phyloP scores from a whole-genome alignment of 2,888 invertebrate genomes.

The Serrognathus titanus region DNA sequence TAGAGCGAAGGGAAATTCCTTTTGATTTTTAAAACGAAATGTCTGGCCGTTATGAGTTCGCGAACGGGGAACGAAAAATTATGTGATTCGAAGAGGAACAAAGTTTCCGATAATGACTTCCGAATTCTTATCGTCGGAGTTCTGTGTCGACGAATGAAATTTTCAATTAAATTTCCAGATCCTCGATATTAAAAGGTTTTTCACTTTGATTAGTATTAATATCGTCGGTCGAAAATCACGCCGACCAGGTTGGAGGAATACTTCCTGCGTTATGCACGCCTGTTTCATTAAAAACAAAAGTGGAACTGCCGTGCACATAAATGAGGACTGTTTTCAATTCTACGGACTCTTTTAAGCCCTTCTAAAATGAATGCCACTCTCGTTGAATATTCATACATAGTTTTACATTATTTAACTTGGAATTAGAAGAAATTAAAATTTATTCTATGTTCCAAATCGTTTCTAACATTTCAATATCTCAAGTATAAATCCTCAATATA shows the following conservation, averaged over 20 bases:
- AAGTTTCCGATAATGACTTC: conserved; percentile 12
- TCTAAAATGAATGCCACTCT: conserved; percentile 18
- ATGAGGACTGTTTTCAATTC: conserved; percentile 19
- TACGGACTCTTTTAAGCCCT: conserved; percentile 7
- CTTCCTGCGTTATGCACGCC: too few relatives aligned
- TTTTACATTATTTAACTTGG: conserved; percentile 23
- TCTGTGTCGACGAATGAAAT: conserved; percentile 2
- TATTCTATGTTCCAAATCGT: too few relatives aligned
- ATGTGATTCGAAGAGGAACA: conserved; percentile 7
- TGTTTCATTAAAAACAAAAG: conserved; percentile 5
- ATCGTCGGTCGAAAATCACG: conserved; percentile 6
- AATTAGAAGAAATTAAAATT: conserved; percentile 6
- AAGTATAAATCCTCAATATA: too few relatives aligned
- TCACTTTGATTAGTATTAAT: conserved; percentile 20
- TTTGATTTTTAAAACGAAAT: background rate
- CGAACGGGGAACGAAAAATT: conserved; percentile 3
- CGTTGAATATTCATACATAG: conserved; percentile 23
- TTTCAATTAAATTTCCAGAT: conserved; percentile 18
- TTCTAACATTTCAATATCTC: too few relatives aligned
- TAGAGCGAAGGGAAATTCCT: conserved; percentile 8
- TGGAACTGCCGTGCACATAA: conserved; percentile 5
- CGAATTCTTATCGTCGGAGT: conserved; percentile 11
- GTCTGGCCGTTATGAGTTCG: background rate
- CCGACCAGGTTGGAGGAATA: conserved; percentile 2
- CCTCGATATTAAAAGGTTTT: conserved; percentile 17